phyloP scores from a whole-genome alignment of 2,113 vertebrate genomes.

The Malurus melanocephalus region DNA sequence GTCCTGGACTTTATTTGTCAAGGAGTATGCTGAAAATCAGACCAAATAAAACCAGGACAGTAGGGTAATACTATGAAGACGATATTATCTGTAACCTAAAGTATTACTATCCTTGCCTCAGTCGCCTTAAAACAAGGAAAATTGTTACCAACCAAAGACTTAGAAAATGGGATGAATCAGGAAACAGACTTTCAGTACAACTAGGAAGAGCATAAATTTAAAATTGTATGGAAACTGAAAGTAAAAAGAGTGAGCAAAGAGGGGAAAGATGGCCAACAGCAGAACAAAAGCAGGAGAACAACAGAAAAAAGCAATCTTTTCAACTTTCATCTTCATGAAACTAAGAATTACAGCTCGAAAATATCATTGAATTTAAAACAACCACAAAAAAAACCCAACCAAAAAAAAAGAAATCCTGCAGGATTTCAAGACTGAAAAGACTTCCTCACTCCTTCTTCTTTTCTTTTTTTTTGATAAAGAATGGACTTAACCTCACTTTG shows the following conservation, averaged over 20 bases:
- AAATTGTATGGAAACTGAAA: not conserved
- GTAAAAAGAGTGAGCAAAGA: not conserved
- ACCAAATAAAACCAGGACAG: not conserved
- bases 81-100: not conserved
- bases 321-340: not conserved
- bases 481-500: not conserved
- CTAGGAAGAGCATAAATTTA: not conserved
- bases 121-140: not conserved
- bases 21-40: not conserved
- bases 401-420: not conserved
- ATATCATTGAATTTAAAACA: not conserved
- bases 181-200: not conserved
- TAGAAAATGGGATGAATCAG: not conserved
- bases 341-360: not conserved
- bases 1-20: not conserved
- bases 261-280: not conserved
- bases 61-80: not conserved
- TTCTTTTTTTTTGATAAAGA: not conserved
- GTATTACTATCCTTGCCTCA: not conserved
- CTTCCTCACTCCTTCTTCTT: rapidly evolving
- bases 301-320: not conserved
- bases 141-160: not conserved
- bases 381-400: not conserved
- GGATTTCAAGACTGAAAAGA: not conserved
- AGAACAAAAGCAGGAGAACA: not conserved